Base-by-base conservation (phyloP, 2,888 invertebrate genomes). In the Amphipoea oculea region DNA sequence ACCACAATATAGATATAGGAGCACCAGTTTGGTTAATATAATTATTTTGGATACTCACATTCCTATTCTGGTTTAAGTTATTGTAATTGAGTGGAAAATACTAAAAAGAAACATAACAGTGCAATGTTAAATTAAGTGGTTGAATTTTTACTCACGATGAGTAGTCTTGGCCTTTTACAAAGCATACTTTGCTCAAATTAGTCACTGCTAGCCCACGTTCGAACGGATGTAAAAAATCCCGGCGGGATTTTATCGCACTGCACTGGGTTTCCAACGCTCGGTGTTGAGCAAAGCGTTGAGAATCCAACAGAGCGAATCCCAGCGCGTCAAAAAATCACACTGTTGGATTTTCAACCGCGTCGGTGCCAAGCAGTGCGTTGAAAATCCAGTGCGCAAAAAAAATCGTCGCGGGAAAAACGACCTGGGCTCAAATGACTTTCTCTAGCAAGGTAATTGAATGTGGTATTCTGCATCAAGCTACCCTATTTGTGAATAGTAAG, bases 81-180 rank as follows among this genome's bases (percentile, higher is more conserved):
- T 82, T 82, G 76, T 77, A 76, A 69, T 20, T 54, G 40, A 51
- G 65, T 42, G 54, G 36, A 36, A 76, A 65, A 42, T 60, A 66
- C 69, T 82, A 70, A 82, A 81, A 81, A 79, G 14, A 82, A 69
- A 81, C n/a, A 54, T 20, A 69, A 65, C 48, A 57, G 42, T 51
- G 65, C 5, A 36, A 60, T 80, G 60, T 74, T 81, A 73, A 67
- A 65, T 54, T 73, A 4, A 63, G 51, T 23, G 36, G 48, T 65
- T n/a, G 63, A 12, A 23, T 81, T 57, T 14, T 42, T 11, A 40
- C 7, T 65, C 17, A 48, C n/a, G n/a, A n/a, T n/a, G n/a, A n/a
- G n/a, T n/a, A n/a, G 12, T 48, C 14, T 73, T 9, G n/a, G 17
- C 12, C 14, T 63, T 48, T 62, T 48, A 2, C 2, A 12, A 70